These are phyloP conservation scores for Physella acuta DNA, from an alignment of 1,140 invertebrate species.

Conservation along the genomic window DNA sequence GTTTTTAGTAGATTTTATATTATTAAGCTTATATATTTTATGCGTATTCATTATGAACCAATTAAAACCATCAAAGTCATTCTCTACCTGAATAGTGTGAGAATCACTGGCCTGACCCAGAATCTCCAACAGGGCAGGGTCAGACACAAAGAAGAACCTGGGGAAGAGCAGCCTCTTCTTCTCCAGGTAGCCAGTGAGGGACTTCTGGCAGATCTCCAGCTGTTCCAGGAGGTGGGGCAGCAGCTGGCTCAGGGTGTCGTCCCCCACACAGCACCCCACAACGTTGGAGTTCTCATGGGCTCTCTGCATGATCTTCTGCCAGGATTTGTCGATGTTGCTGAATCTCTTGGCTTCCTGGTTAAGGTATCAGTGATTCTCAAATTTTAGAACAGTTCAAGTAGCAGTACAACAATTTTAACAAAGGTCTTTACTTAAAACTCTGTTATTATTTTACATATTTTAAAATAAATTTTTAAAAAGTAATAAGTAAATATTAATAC, in stretches of 20 bases:
- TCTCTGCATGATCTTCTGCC: constrained; percentile 97
- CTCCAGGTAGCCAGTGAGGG: constrained; percentile 92
- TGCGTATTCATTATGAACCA: no score
- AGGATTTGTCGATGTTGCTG: constrained; percentile 96
- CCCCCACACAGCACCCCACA: constrained; percentile 91
- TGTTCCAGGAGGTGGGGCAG: constrained; percentile 94
- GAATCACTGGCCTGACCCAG: constrained; percentile 96
- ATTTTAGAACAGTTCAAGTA: no score
- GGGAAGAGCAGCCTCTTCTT: constrained; percentile 96
- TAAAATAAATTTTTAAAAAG: no score
- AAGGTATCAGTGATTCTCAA: no score
- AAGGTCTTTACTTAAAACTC: no score
- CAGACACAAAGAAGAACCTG: constrained; percentile 96
- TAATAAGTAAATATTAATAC: no score
- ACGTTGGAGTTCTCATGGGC: constrained; percentile 94
- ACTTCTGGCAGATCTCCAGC: constrained; percentile 95
- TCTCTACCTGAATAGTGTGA: constrained; percentile 80
- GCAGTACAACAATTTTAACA: no score
- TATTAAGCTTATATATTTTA: no score
- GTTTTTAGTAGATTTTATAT: no score
- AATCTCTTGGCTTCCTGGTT: constrained; percentile 69
- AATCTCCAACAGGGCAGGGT: constrained; percentile 93
- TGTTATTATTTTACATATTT: no score
- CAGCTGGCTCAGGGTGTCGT: constrained; percentile 88
- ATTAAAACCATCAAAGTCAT: constrained; percentile 1